Evolutionary conservation across 2,797 vertebrate species (phyloP).

Genomic region (Eutrigla gurnardus): DNA sequence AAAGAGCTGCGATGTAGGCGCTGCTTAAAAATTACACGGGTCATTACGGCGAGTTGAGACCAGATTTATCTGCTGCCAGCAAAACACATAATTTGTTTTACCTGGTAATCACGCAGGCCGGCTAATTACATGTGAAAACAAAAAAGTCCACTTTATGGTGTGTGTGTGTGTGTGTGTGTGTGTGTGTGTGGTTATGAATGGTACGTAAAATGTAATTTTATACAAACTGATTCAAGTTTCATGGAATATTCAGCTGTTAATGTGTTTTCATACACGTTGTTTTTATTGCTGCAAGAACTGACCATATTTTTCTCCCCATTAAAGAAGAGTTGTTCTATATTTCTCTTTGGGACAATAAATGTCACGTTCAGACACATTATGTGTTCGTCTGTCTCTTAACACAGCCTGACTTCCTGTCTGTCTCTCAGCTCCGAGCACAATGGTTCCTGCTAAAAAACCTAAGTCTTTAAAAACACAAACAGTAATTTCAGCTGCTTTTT

Average conservation of each 20-base stretch:
- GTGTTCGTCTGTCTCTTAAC: neutral
- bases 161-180: constrained; percentile 10
- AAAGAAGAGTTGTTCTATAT: neutral
- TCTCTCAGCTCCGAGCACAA: neutral
- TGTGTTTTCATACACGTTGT: constrained; percentile 21
- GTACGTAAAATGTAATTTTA: constrained; percentile 10
- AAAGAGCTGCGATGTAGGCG: constrained; percentile 80
- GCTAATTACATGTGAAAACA: constrained; percentile 80
- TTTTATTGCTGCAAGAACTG: constrained; percentile 26
- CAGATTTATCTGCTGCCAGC: constrained; percentile 85
- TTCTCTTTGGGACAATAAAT: neutral
- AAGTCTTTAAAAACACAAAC: neutral
- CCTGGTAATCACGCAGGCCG: constrained; percentile 80
- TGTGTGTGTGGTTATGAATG: constrained; percentile 36
- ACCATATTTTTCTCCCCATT: neutral
- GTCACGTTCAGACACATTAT: neutral
- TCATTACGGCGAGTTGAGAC: constrained; percentile 83
- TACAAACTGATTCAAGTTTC: constrained; percentile 35
- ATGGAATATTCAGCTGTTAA: constrained; percentile 22
- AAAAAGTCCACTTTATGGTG: constrained; percentile 48
- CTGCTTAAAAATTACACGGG: constrained; percentile 84
- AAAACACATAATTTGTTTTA: constrained; percentile 82
- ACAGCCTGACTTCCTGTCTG: neutral
- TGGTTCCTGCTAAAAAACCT: neutral
- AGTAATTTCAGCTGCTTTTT: neutral